Conservation (phyloP, 2,888 invertebrate species). For the Spodoptera picta region DNA sequence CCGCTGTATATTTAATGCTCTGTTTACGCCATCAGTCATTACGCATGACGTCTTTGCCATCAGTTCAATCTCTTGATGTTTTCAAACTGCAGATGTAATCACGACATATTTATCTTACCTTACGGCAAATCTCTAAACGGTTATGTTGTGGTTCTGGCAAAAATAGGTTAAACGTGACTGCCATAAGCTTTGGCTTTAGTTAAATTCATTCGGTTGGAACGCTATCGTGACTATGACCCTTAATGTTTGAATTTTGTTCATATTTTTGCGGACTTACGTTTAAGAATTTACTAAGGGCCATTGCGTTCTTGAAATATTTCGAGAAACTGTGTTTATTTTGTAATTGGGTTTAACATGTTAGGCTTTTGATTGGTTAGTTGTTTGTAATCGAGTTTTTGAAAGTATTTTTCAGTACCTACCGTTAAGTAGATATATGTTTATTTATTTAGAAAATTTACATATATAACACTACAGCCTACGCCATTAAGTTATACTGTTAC, state of each 20-base stretch:
- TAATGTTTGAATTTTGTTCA: constrained; percentile 6
- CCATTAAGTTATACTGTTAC: too few relatives aligned
- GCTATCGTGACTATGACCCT: constrained; percentile 33
- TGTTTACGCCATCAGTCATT: neutral
- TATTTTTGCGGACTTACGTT: constrained; percentile 13
- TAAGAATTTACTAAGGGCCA: neutral
- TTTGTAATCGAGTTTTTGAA: too few relatives aligned
- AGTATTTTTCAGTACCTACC: too few relatives aligned
- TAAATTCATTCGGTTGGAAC: constrained; percentile 22
- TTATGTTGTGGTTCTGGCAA: constrained; percentile 28
- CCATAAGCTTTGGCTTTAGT: constrained; percentile 9
- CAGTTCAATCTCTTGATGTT: constrained; percentile 1
- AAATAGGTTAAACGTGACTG: constrained; percentile 43
- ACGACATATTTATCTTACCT: constrained; percentile 9
- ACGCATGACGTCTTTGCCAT: constrained; percentile 8
- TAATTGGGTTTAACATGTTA: too few relatives aligned
- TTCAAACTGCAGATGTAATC: constrained; percentile 32
- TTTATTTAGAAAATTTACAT: too few relatives aligned
- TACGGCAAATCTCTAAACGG: constrained; percentile 11
- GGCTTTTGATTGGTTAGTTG: too few relatives aligned
- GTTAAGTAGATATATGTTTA: too few relatives aligned
- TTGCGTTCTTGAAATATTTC: constrained; percentile 7
- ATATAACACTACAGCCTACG: too few relatives aligned
- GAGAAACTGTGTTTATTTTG: too few relatives aligned
- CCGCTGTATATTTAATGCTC: neutral